Conservation (phyloP, 2,888 invertebrate species). For the Petrolisthes manimaculis region DNA sequence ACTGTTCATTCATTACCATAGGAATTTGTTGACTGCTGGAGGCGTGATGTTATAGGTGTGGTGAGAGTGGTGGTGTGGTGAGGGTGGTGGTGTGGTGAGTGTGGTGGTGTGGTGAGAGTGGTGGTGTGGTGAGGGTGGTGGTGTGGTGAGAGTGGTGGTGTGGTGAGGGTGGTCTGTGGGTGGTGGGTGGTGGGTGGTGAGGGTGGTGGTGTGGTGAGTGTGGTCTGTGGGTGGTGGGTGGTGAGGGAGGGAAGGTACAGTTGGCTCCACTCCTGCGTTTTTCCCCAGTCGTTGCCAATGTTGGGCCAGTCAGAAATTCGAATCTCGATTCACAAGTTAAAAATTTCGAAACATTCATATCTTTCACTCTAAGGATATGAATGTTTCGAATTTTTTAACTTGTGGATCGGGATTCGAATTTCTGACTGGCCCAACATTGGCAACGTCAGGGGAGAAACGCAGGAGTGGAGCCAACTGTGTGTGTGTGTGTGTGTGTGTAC, state of each 20-base stretch:
- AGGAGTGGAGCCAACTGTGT: too few relatives aligned
- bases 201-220: neutral
- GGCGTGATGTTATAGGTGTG: neutral
- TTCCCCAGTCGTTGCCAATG: too few relatives aligned
- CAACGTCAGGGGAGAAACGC: too few relatives aligned
- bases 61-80: neutral
- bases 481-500: too few relatives aligned
- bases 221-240: neutral
- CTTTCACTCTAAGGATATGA: too few relatives aligned
- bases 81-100: neutral
- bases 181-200: neutral
- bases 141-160: neutral
- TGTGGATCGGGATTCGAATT: too few relatives aligned
- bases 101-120: neutral
- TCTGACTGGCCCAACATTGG: too few relatives aligned
- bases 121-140: neutral
- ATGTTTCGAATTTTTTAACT: too few relatives aligned
- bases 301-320: too few relatives aligned
- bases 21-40: slow-evolving; percentile 14
- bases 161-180: neutral
- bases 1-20: slow-evolving; percentile 16
- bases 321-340: too few relatives aligned
- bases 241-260: neutral
- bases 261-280: too few relatives aligned
- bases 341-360: too few relatives aligned